A percentile compares a stretch with the other conserved stretches of the same genome.
phyloP scores from a whole-genome alignment of 2,888 invertebrate genomes.

The Camptogramma bilineatum region DNA sequence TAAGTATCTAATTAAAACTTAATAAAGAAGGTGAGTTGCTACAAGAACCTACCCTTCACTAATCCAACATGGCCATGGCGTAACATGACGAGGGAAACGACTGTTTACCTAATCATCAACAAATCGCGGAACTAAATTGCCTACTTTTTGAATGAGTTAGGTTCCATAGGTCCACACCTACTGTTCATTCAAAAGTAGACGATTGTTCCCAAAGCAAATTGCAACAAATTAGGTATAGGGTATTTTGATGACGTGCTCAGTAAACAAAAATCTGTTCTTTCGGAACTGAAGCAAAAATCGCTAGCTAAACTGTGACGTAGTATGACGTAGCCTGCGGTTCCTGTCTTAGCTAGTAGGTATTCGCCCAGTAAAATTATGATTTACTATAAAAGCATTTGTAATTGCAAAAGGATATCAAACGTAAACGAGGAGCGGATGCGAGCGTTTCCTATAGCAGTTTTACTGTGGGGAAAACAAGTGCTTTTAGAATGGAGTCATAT shows the following conservation, averaged over 20 bases:
- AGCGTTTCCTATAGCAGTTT: conserved; percentile 36
- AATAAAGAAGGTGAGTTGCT: too few relatives aligned
- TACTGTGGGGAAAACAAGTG: conserved; percentile 22
- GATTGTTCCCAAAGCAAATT: background rate
- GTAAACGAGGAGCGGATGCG: conserved; percentile 39
- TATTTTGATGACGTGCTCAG: conserved; percentile 20
- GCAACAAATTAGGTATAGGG: background rate
- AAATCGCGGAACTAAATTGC: too few relatives aligned
- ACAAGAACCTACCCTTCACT: too few relatives aligned
- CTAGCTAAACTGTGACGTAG: conserved; percentile 1
- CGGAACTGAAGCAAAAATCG: background rate
- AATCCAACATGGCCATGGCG: too few relatives aligned
- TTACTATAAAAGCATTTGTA: conserved; percentile 49
- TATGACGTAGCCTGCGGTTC: conserved; percentile 29
- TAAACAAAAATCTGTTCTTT: conserved; percentile 7
- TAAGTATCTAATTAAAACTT: too few relatives aligned
- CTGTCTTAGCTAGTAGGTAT: background rate
- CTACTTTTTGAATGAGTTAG: too few relatives aligned
- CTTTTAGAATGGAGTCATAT: conserved; percentile 32
- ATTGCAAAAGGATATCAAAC: conserved; percentile 47
- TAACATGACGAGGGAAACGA: too few relatives aligned
- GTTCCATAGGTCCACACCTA: too few relatives aligned
- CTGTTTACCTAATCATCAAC: too few relatives aligned
- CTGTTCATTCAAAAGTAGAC: too few relatives aligned
- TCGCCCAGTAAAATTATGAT: conserved; percentile 23